A percentile compares a stretch with the other conserved stretches of the same genome.
These are phyloP conservation scores for Netelia fuscicornis DNA, from an alignment of 2,888 invertebrate species.

Conservation along the genomic window DNA sequence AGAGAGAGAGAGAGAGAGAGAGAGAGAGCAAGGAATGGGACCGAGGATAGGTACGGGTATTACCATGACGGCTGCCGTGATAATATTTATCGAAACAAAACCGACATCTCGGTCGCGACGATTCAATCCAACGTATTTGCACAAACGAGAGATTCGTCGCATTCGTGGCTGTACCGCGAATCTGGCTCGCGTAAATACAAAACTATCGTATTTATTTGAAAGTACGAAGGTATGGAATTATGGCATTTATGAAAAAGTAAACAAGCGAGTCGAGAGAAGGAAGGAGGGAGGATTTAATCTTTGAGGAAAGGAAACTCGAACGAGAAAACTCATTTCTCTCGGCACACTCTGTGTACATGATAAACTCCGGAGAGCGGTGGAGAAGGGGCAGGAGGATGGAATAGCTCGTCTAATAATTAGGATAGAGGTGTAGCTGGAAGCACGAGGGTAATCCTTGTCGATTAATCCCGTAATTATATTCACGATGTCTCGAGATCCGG, in stretches of 20 bases:
- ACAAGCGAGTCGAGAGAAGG: background rate
- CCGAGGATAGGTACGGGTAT: background rate
- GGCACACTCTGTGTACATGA: constrained; percentile 7
- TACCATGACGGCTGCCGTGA: constrained; percentile 10
- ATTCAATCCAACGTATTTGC: constrained; percentile 31
- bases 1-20: background rate
- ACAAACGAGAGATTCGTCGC: constrained; percentile 15
- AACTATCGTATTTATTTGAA: background rate
- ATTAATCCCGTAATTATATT: constrained; percentile 58
- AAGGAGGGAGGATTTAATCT: background rate
- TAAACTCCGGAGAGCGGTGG: constrained; percentile 1
- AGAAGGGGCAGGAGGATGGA: background rate
- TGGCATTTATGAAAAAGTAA: background rate
- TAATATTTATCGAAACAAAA: constrained; percentile 44
- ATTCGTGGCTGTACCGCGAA: background rate
- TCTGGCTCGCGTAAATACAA: constrained; percentile 8
- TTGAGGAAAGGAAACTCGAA: background rate
- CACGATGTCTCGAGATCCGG: constrained; percentile 20
- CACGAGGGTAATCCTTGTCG: constrained; percentile 41
- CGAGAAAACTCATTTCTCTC: constrained; percentile 5
- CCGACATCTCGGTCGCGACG: constrained; percentile 40
- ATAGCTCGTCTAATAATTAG: constrained; percentile 46
- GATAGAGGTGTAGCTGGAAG: background rate
- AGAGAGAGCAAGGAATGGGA: background rate
- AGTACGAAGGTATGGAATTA: background rate